Conservation (phyloP, 2,797 vertebrate species). For the Parauchenoglanis punctatus region DNA sequence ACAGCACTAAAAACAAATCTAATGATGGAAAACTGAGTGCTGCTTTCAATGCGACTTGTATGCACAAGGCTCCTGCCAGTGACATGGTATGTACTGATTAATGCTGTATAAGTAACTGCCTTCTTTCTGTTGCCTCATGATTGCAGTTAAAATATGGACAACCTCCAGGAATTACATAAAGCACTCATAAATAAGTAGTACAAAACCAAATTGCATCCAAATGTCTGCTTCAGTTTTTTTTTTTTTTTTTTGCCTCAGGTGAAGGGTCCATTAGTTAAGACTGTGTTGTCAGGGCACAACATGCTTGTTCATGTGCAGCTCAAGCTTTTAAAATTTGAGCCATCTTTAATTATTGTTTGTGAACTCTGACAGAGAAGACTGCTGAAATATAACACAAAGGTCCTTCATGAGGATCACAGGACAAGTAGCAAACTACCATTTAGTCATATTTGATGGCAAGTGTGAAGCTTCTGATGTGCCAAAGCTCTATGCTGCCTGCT, state of each 20-base stretch:
- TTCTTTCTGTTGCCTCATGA: slow-evolving; percentile 41
- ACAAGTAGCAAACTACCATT: slow-evolving; percentile 64
- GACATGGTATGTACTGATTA: slow-evolving; percentile 26
- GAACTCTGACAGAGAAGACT: slow-evolving; percentile 57
- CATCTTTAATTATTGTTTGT: slow-evolving; percentile 68
- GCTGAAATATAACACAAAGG: slow-evolving; percentile 71
- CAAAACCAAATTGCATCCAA: slow-evolving; percentile 33
- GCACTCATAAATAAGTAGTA: slow-evolving; percentile 44
- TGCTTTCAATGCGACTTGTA: slow-evolving; percentile 17
- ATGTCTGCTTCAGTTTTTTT: slow-evolving; percentile 28
- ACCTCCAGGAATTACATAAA: slow-evolving; percentile 40
- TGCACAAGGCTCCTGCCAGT: slow-evolving; percentile 32
- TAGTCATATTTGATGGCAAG: slow-evolving; percentile 76
- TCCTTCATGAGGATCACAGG: slow-evolving; percentile 67
- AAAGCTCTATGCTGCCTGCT: slow-evolving; percentile 30
- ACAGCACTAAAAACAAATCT: slow-evolving; percentile 2
- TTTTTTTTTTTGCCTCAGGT: slow-evolving; percentile 20
- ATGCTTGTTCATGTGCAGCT: slow-evolving; percentile 56
- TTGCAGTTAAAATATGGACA: slow-evolving; percentile 49
- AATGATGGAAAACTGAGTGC: slow-evolving; percentile 30
- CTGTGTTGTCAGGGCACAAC: slow-evolving; percentile 54
- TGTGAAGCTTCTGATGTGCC: slow-evolving; percentile 57
- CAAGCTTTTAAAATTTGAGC: slow-evolving; percentile 63
- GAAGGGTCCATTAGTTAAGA: slow-evolving; percentile 57
- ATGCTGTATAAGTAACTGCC: slow-evolving; percentile 49